These are phyloP conservation scores for Crotalus helleri DNA, from an alignment of 2,113 vertebrate species.

Conservation along the genomic window DNA sequence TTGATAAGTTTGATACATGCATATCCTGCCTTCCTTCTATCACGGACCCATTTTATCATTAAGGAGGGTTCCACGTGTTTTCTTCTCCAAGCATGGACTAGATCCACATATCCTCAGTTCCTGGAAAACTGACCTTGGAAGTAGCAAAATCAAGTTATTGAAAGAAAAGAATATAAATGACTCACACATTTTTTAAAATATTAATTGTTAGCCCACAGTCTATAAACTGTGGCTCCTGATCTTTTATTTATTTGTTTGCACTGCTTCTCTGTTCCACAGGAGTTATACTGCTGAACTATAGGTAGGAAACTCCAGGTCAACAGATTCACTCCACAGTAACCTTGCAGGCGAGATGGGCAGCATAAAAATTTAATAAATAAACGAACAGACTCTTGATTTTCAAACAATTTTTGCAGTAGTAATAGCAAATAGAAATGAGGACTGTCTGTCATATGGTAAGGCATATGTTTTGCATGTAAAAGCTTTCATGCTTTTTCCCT, in stretches of 20 bases:
- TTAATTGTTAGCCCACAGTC: background rate
- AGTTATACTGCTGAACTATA: background rate
- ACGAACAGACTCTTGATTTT: background rate
- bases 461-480: background rate
- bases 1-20: background rate
- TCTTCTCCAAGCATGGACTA: background rate
- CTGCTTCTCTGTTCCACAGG: background rate
- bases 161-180: background rate
- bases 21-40: background rate
- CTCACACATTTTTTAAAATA: background rate
- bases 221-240: background rate
- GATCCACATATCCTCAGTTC: background rate
- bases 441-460: background rate
- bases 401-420: background rate
- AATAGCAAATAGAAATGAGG: background rate
- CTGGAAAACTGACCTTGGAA: background rate
- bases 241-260: background rate
- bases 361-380: background rate
- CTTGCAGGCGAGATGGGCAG: background rate
- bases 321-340: background rate
- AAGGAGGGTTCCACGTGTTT: background rate
- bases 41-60: background rate
- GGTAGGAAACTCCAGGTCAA: background rate
- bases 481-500: background rate
- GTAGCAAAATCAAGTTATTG: background rate